Conservation (phyloP, 2,797 vertebrate species). For the Acanthornis magna region DNA sequence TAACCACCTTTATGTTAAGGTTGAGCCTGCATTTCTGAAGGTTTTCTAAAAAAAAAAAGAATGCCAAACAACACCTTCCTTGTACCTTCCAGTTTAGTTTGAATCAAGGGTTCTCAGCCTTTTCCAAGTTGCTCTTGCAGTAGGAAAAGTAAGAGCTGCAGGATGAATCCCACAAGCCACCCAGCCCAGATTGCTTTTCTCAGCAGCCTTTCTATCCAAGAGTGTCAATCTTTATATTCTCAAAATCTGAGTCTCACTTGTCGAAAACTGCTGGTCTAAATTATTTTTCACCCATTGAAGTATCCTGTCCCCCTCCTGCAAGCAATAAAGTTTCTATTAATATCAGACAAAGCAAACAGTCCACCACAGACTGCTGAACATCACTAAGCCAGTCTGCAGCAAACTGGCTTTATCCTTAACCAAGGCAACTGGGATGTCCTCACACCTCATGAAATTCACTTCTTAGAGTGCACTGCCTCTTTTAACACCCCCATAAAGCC, state of each 20-base stretch:
- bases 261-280: neutral
- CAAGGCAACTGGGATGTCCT: neutral
- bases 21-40: neutral
- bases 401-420: neutral
- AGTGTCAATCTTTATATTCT: neutral
- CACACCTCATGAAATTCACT: neutral
- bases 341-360: neutral
- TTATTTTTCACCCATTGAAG: neutral
- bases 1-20: neutral
- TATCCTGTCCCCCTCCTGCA: neutral
- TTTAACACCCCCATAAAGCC: neutral
- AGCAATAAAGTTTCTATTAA: neutral
- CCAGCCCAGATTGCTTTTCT: neutral
- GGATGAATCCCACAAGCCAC: neutral
- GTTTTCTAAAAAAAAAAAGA: rapidly evolving
- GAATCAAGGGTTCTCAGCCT: neutral
- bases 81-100: neutral
- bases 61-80: neutral
- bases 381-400: neutral
- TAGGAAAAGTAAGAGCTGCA: neutral
- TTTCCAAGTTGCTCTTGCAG: neutral
- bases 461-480: neutral
- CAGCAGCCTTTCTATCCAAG: neutral
- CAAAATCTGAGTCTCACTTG: neutral
- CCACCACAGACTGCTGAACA: neutral